Percentiles rank a stretch among this genome's conserved stretches.
Evolutionary conservation across 1,140 invertebrate species (phyloP).

Genomic region (Drosophila gunungcola): DNA sequence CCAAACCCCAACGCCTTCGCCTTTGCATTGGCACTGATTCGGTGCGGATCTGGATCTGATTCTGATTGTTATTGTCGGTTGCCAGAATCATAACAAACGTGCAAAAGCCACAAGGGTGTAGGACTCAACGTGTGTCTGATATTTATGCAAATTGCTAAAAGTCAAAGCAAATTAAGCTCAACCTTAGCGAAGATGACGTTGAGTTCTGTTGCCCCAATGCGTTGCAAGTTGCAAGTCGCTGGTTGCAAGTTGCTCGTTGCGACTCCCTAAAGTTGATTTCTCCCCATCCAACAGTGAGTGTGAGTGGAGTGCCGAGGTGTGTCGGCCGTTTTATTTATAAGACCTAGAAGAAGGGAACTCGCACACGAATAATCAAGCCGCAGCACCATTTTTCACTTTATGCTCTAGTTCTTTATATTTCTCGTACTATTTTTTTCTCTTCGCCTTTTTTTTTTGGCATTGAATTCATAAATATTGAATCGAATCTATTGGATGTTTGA

Average conservation of each 20-base stretch:
- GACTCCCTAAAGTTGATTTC: conserved; percentile 31
- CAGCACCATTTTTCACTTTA: conserved; percentile 43
- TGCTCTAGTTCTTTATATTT: conserved; percentile 47
- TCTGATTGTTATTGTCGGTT: conserved; percentile 75
- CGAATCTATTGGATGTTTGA: conserved; percentile 1
- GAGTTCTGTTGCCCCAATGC: conserved; percentile 48
- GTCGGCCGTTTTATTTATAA: conserved; percentile 58
- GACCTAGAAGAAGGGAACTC: conserved; percentile 29
- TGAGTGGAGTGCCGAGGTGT: conserved; percentile 39
- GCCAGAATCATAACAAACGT: conserved; percentile 75
- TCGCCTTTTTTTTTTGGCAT: conserved; percentile 21
- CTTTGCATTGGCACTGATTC: conserved; percentile 35
- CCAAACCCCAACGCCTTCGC: conserved; percentile 48
- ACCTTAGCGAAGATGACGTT: conserved; percentile 76
- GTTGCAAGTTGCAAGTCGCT: conserved; percentile 11
- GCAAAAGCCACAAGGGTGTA: conserved; percentile 21
- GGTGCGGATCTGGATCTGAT: conserved; percentile 40
- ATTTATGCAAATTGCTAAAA: conserved; percentile 83
- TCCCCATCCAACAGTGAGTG: conserved; percentile 15
- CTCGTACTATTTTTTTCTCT: conserved; percentile 11
- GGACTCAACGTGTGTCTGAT: conserved; percentile 54
- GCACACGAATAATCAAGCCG: conserved; percentile 52
- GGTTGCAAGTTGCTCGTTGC: conserved; percentile 18
- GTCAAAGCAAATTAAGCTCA: conserved; percentile 82
- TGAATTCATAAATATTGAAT: conserved; percentile 47